phyloP scores from a whole-genome alignment of 2,888 invertebrate species.

The Antheraea assamensis region DNA sequence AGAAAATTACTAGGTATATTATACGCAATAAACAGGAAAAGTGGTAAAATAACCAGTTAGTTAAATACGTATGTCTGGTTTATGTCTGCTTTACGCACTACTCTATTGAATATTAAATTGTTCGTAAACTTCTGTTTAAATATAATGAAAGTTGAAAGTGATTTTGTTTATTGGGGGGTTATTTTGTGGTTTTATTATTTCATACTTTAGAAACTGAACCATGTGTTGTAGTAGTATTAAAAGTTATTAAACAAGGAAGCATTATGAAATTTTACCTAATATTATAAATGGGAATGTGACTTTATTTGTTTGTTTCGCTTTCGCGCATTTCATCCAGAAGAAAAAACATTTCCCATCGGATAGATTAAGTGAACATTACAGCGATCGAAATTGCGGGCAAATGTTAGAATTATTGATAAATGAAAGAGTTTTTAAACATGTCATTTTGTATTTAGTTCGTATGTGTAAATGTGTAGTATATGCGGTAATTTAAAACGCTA shows the following conservation, averaged over 20 bases:
- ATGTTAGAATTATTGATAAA: too few relatives aligned
- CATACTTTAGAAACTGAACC: neutral
- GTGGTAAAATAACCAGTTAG: neutral
- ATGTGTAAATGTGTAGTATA: neutral
- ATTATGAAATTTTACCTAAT: too few relatives aligned
- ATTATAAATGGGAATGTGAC: too few relatives aligned
- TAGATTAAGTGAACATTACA: too few relatives aligned
- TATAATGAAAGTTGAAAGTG: neutral
- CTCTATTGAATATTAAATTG: neutral
- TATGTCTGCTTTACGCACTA: neutral
- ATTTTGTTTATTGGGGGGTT: neutral
- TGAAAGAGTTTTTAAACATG: neutral
- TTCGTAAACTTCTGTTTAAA: neutral
- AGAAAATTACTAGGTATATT: neutral
- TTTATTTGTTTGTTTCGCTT: too few relatives aligned
- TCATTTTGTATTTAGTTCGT: neutral
- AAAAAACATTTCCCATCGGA: too few relatives aligned
- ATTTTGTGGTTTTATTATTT: neutral
- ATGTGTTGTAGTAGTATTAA: neutral
- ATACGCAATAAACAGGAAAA: conserved; percentile 27
- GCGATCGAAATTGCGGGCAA: too few relatives aligned
- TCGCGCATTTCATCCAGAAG: too few relatives aligned
- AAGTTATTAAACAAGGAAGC: too few relatives aligned
- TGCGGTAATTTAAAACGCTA: neutral
- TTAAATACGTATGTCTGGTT: conserved; percentile 6